Evolutionary conservation across 1,140 invertebrate species (phyloP).

Genomic region (Drosophila equinoxialis): DNA sequence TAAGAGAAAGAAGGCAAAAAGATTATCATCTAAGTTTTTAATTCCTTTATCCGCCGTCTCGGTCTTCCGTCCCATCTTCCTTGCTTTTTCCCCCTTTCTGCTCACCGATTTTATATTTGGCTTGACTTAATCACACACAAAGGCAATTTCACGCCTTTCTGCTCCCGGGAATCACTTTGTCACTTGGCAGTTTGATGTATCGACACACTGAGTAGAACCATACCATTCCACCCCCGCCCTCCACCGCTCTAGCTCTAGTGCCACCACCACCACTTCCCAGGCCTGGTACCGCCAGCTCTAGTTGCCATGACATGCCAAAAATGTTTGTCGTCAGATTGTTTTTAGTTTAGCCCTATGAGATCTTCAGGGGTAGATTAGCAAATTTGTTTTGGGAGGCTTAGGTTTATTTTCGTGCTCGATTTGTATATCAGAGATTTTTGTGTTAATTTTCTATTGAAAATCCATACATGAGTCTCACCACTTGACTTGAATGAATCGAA

Average conservation of each 20-base stretch:
- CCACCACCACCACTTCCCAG: slow-evolving; percentile 16
- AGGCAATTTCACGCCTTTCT: slow-evolving; percentile 82
- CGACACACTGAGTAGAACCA: slow-evolving; percentile 55
- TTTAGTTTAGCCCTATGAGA: slow-evolving; percentile 42
- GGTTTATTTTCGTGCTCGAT: slow-evolving; percentile 69
- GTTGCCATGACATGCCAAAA: slow-evolving; percentile 23
- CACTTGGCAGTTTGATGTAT: slow-evolving; percentile 78
- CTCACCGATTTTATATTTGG: slow-evolving; percentile 15
- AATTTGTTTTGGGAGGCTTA: slow-evolving; percentile 46
- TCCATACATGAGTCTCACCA: slow-evolving; percentile 39
- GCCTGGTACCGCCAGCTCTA: background rate
- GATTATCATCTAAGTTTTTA: slow-evolving; percentile 73
- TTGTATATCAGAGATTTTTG: slow-evolving; percentile 74
- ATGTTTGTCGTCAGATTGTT: slow-evolving; percentile 46
- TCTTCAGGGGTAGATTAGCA: slow-evolving; percentile 68
- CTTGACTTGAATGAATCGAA: slow-evolving; percentile 55
- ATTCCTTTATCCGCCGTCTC: slow-evolving; percentile 34
- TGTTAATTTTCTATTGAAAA: slow-evolving; percentile 67
- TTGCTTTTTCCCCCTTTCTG: background rate
- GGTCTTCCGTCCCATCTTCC: background rate
- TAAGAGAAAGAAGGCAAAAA: slow-evolving; percentile 28
- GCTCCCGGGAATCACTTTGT: slow-evolving; percentile 73
- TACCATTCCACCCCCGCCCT: slow-evolving; percentile 18
- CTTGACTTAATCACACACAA: slow-evolving; percentile 78
- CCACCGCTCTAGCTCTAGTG: slow-evolving; percentile 10